phyloP scores from a whole-genome alignment of 2,797 vertebrate species.

The Coluber constrictor region DNA sequence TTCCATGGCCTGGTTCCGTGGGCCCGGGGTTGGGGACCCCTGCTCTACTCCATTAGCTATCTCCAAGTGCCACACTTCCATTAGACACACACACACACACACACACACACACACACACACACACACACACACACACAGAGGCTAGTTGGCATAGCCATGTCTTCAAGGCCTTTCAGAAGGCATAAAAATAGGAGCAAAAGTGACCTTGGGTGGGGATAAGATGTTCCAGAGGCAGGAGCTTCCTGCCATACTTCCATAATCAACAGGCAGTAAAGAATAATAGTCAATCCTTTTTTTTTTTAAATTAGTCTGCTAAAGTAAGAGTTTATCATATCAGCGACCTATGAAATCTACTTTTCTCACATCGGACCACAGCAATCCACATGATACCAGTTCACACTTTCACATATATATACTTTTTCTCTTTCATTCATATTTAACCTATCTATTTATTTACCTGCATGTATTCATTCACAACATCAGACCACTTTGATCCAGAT shows the following conservation, averaged over 20 bases:
- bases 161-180: too few species aligned
- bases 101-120: accelerated
- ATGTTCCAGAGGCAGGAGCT: neutral
- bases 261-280: neutral
- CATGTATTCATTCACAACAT: neutral
- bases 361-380: neutral
- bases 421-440: neutral
- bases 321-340: neutral
- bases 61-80: too few species aligned
- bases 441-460: neutral
- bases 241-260: neutral
- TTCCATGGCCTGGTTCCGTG: neutral
- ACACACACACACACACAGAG: accelerated
- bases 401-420: neutral
- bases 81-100: too few species aligned
- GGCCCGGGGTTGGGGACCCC: too few species aligned
- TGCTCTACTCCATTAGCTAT: too few species aligned
- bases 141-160: too few species aligned
- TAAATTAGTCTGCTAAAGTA: neutral
- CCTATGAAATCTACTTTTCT: neutral
- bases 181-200: too few species aligned
- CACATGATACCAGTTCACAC: neutral
- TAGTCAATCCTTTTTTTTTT: neutral
- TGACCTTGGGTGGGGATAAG: too few species aligned
- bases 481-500: neutral